Percentiles rank a stretch among this genome's conserved stretches.
phyloP scores from a whole-genome alignment of 1,140 invertebrate species.

The Pseudomyrmex cubaensis region DNA sequence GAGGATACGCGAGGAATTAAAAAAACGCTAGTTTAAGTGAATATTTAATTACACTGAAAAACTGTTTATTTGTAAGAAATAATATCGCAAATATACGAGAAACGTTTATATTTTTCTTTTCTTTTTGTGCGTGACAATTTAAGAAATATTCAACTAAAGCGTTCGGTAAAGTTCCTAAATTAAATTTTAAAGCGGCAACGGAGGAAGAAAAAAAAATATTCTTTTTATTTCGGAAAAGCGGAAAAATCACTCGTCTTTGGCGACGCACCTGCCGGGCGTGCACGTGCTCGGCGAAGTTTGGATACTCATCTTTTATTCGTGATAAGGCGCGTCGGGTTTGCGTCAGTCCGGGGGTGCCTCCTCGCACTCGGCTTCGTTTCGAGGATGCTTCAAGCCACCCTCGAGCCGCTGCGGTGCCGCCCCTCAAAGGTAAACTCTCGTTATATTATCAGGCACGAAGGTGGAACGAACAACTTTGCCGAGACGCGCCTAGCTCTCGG shows the following conservation, averaged over 20 bases:
- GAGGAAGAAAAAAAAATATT: not conserved
- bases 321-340: constrained; percentile 64
- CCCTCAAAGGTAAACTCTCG: constrained; percentile 61
- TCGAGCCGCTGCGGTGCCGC: constrained; percentile 34
- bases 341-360: constrained; percentile 21
- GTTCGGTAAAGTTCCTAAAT: not conserved
- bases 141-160: not conserved
- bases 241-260: constrained; percentile 35
- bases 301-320: constrained; percentile 58
- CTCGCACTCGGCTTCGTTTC: constrained; percentile 44
- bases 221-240: not conserved
- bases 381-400: constrained; percentile 1
- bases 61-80: too few species aligned
- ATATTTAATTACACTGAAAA: not conserved
- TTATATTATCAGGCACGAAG: constrained; percentile 63
- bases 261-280: not conserved
- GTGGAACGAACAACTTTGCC: constrained; percentile 60
- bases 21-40: not conserved
- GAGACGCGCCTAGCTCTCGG: constrained; percentile 7
- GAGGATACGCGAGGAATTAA: not conserved
- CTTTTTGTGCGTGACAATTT: not conserved
- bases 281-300: constrained; percentile 57
- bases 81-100: not conserved
- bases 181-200: not conserved
- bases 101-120: not conserved